Conservation (phyloP, 2,797 vertebrate species). For the Trichosurus vulpecula region DNA sequence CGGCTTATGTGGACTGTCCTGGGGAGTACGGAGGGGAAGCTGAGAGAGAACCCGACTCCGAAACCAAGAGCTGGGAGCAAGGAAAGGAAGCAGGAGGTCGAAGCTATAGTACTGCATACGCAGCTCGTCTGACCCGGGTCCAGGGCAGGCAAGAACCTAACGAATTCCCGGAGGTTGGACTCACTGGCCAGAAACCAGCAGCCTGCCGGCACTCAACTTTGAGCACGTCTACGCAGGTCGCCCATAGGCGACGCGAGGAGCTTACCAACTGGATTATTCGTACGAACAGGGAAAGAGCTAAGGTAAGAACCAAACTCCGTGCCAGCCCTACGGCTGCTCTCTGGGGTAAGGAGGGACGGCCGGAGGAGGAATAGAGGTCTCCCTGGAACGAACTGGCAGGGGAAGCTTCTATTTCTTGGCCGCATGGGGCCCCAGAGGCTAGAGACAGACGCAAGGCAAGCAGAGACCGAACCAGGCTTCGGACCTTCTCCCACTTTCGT, state of each 20-base stretch:
- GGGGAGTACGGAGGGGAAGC: not conserved
- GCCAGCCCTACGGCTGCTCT: not conserved
- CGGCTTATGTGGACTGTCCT: not conserved
- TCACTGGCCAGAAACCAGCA: slow-evolving; percentile 25
- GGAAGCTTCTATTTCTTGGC: not conserved
- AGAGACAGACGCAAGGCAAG: not conserved
- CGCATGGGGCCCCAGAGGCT: not conserved
- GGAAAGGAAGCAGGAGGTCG: not conserved
- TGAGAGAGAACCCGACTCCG: not conserved
- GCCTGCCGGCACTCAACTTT: slow-evolving; percentile 35
- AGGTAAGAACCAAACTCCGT: not conserved
- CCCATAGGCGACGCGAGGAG: not conserved
- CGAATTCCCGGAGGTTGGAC: slow-evolving; percentile 59
- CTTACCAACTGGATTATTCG: slow-evolving; percentile 33
- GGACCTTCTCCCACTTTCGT: not conserved
- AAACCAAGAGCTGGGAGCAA: not conserved
- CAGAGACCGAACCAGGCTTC: not conserved
- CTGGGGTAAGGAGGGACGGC: not conserved
- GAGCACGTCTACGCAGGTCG: slow-evolving; percentile 30
- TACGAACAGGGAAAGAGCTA: not conserved
- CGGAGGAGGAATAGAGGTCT: not conserved
- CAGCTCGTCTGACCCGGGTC: not conserved
- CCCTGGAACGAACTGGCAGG: not conserved
- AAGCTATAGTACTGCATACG: not conserved
- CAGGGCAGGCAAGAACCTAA: slow-evolving; percentile 47